Conservation (phyloP, 2,113 vertebrate genomes). For the Leptobrachium ailaonicum region DNA sequence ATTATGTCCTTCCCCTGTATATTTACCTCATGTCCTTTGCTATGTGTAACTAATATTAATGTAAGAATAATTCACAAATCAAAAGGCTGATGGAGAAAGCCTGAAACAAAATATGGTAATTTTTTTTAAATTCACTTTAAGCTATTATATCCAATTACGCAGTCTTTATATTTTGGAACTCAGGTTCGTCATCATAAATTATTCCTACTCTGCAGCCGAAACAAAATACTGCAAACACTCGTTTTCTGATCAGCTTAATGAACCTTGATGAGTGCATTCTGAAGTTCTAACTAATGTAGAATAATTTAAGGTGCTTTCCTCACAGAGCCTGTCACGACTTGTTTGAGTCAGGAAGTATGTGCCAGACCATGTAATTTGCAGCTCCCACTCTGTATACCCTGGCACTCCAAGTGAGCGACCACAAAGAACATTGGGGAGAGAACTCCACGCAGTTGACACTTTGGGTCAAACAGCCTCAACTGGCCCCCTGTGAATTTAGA, state of each 20-base stretch:
- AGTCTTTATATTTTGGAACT: not conserved
- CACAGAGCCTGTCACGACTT: slow-evolving; percentile 20
- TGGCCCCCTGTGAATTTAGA: slow-evolving; percentile 23
- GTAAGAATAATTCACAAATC: too few species aligned
- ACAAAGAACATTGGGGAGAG: slow-evolving; percentile 2
- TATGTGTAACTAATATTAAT: too few species aligned
- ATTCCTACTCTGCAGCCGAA: not conserved
- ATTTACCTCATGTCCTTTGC: too few species aligned
- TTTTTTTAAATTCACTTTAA: not conserved
- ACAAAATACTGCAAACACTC: slow-evolving; percentile 6
- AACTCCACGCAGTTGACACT: slow-evolving; percentile 6
- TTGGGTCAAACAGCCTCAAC: slow-evolving; percentile 27
- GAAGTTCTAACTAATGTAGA: not conserved
- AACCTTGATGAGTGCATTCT: slow-evolving; percentile 15
- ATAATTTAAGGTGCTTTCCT: slow-evolving; percentile 27
- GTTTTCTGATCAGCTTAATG: slow-evolving; percentile 29
- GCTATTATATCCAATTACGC: not conserved
- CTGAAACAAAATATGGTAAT: not conserved
- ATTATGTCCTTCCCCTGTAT: too few species aligned
- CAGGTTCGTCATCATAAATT: slow-evolving; percentile 2
- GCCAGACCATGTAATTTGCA: slow-evolving; percentile 43
- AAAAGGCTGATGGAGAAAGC: too few species aligned
- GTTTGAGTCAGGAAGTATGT: slow-evolving; percentile 35
- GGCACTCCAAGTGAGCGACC: slow-evolving; percentile 21
- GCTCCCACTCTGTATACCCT: not conserved